Evolutionary conservation across 1,140 invertebrate genomes (phyloP).

Genomic region (Nasonia giraulti): DNA sequence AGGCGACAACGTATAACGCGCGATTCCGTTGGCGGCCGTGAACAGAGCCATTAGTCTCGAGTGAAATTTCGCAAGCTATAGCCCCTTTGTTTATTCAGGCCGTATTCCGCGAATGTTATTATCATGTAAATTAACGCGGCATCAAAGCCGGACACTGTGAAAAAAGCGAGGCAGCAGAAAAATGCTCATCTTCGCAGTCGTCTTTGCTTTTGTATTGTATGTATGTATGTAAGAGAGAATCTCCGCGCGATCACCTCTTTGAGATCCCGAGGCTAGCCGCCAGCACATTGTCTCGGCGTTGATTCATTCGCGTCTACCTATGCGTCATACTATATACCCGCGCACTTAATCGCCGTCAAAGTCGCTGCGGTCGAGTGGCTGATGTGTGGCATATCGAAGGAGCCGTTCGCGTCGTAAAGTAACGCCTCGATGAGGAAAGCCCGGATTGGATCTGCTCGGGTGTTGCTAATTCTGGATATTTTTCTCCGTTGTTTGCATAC

Average conservation of each 20-base stretch:
- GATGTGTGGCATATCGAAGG: not conserved
- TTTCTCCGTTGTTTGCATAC: not conserved
- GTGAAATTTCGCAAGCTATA: conserved; percentile 25
- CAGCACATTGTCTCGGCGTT: conserved; percentile 6
- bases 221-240: not conserved
- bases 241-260: not conserved
- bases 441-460: no score
- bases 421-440: conserved; percentile 1
- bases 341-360: conserved; percentile 6
- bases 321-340: conserved; percentile 26
- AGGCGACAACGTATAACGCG: no score
- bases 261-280: not conserved
- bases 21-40: not conserved
- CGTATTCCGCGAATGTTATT: conserved; percentile 42
- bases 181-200: not conserved
- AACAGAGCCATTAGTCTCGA: conserved; percentile 36
- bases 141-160: not conserved
- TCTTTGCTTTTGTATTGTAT: not conserved
- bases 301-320: not conserved
- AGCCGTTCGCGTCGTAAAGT: not conserved
- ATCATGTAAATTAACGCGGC: conserved; percentile 40
- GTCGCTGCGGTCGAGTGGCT: conserved; percentile 16
- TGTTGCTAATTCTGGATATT: not conserved
- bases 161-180: not conserved
- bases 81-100: conserved; percentile 37